Percentiles rank a stretch among this genome's conserved stretches.
Conservation (phyloP, 1,140 invertebrate genomes). For the Teleogryllus occipitalis region DNA sequence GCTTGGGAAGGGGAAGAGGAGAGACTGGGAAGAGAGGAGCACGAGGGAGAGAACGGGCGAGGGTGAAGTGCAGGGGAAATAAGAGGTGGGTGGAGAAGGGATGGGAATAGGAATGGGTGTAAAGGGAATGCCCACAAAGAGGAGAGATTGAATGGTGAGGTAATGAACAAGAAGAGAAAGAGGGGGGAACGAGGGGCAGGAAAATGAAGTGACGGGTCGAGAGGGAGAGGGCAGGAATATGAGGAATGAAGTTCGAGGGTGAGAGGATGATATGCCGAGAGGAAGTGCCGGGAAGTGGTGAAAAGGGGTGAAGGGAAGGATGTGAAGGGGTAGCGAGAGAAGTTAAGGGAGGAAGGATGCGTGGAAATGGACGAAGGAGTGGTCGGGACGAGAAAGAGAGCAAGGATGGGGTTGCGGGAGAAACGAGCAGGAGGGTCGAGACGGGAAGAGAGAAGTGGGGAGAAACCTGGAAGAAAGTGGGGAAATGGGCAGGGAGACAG, state of each 20-base stretch:
- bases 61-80: neutral
- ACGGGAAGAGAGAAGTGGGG: too few relatives aligned
- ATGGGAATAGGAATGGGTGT: neutral
- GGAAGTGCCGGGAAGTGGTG: neutral
- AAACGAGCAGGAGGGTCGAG: too few relatives aligned
- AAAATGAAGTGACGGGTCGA: neutral
- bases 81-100: neutral
- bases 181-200: neutral
- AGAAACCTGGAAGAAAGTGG: too few relatives aligned
- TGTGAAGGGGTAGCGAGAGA: neutral
- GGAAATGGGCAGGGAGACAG: too few relatives aligned
- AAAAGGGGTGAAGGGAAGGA: neutral
- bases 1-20: neutral
- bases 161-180: neutral
- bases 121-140: neutral
- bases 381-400: too few relatives aligned
- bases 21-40: neutral
- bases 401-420: too few relatives aligned
- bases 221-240: neutral
- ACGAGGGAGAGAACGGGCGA: neutral
- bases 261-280: neutral
- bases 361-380: neutral
- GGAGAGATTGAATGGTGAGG: neutral
- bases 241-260: neutral
- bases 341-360: neutral